Conservation (phyloP, 2,113 vertebrate species). For the Echinops telfairi region DNA sequence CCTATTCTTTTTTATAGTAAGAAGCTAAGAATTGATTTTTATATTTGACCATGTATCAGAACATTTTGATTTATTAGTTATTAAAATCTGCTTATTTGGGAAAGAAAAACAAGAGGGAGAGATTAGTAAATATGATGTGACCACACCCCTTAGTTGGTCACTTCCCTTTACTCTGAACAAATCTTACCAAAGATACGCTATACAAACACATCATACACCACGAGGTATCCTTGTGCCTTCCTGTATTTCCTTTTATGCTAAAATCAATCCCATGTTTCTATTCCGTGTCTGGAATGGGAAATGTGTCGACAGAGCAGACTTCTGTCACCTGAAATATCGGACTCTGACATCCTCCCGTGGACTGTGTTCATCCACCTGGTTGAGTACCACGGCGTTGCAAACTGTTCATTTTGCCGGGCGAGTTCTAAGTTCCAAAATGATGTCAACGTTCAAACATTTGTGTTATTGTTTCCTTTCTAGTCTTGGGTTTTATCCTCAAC, state of each 20-base stretch:
- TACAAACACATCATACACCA: too few relatives aligned
- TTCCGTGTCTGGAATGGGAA: not conserved
- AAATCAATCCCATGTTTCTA: not conserved
- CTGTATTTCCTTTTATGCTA: not conserved
- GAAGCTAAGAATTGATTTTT: not conserved
- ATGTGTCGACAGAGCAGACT: not conserved
- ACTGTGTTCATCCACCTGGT: not conserved
- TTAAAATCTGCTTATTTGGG: not conserved
- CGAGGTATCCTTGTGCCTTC: too few relatives aligned
- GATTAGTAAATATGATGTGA: not conserved
- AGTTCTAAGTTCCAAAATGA: constrained; percentile 18
- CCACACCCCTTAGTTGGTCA: too few relatives aligned
- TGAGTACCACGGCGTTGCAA: not conserved
- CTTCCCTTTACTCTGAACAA: too few relatives aligned
- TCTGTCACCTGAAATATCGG: not conserved
- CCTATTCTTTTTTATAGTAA: not conserved
- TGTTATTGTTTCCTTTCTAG: not conserved
- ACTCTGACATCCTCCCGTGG: not conserved
- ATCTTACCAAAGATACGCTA: too few relatives aligned
- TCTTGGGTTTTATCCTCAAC: constrained; percentile 2
- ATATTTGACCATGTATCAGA: not conserved
- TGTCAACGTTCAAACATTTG: not conserved
- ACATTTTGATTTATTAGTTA: not conserved
- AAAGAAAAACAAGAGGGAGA: not conserved
- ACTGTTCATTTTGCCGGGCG: not conserved